phyloP scores from a whole-genome alignment of 1,140 invertebrate species.

The Acyrthosiphon pisum region DNA sequence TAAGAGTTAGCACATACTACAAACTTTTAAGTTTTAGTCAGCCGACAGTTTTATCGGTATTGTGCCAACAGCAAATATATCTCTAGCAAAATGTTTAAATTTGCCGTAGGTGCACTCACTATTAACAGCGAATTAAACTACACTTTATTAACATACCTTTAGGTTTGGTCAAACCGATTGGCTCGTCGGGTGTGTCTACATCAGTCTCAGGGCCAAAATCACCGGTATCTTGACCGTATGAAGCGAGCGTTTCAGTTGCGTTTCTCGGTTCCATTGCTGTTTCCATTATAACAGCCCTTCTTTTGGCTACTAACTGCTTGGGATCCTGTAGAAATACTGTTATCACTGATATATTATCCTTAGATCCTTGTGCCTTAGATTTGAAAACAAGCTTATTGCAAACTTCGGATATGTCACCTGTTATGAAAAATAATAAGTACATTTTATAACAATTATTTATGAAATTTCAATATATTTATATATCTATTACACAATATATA shows the following conservation, averaged over 20 bases:
- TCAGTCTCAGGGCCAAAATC: constrained; percentile 71
- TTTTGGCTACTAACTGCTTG: constrained; percentile 39
- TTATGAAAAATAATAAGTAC: constrained; percentile 59
- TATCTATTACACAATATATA: neutral
- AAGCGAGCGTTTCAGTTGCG: neutral
- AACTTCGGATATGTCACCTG: constrained; percentile 72
- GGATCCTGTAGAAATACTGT: constrained; percentile 75
- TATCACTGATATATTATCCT: constrained; percentile 88
- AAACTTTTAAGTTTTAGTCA: neutral
- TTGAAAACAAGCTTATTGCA: constrained; percentile 74
- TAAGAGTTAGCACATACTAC: neutral
- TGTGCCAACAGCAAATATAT: neutral
- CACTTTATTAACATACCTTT: constrained; percentile 38
- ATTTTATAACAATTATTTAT: neutral
- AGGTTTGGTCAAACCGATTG: constrained; percentile 36
- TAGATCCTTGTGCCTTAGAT: constrained; percentile 78
- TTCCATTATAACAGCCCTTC: constrained; percentile 46
- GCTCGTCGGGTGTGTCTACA: constrained; percentile 69
- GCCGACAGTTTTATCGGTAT: neutral
- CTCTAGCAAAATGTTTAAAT: neutral
- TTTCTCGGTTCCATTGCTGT: constrained; percentile 53
- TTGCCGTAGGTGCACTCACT: neutral
- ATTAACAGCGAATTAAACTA: neutral
- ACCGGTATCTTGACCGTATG: constrained; percentile 69
- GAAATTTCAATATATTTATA: neutral